Base-by-base conservation (phyloP, 1,140 invertebrate genomes). In the Neodiprion virginianus region DNA sequence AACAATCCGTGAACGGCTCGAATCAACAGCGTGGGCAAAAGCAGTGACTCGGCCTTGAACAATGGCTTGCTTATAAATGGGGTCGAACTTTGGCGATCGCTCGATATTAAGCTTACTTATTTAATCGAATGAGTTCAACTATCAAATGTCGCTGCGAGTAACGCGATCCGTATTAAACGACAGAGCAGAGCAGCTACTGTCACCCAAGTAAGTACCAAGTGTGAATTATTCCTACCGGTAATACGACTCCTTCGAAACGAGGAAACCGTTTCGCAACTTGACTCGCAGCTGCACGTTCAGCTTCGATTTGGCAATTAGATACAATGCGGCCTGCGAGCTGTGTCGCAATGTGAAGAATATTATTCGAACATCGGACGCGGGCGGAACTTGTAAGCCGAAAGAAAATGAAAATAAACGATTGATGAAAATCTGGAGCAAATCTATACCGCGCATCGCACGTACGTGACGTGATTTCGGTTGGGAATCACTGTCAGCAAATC, bases 401-500 rank as follows among this genome's bases (percentile, higher is more conserved):
- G 1, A 40, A 40, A 40, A 40, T 40, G 1, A 40, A 40, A 40
- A 40, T 40, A 40, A 40, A 40, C 1, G 28, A 4, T 40, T 40
- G 28, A 40, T 40, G 28, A 40, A 40, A 40, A 40, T 40, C 28
- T 40, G 28, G 28, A 40, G 28, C 28, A 40, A 40, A 40, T 40
- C 28, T 40, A 5, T 40, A 40, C 28, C 28, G 28, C 28, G 28
- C 5, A 40, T 5, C 1, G 28, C 28, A 5, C 5, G 28, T 40
- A 40, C 28, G 28, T 40, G 28, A 40, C 28, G 28, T 2, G 28
- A 40, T 40, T 40, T 40, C 53, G 53, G 53, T 61, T 61, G 53
- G 53, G 53, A 61, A 61, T 61, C 53, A 61, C 53, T 61, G 53
- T 61, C 53, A 61, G 53, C 53, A 61, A 14, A 61, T 61, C 53